Evolutionary conservation across 1,140 invertebrate species (phyloP).

Genomic region (Prorops nasuta): DNA sequence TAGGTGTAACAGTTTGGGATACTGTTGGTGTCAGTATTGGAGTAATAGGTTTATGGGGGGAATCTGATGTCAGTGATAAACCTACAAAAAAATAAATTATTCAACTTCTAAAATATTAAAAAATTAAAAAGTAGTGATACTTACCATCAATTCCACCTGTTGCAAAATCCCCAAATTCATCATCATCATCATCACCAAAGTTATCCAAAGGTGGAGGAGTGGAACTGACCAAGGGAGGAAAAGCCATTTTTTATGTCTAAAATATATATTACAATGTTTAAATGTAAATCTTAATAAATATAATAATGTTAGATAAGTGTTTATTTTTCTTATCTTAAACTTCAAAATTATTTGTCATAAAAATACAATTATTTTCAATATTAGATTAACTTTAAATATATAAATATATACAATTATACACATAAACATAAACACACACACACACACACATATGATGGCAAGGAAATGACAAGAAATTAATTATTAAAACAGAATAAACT

Average conservation of each 20-base stretch:
- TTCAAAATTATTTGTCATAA: too few relatives aligned
- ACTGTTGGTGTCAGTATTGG: constrained; percentile 39
- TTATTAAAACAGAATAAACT: too few relatives aligned
- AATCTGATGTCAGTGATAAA: constrained; percentile 54
- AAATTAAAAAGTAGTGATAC: constrained; percentile 14
- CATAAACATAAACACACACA: too few relatives aligned
- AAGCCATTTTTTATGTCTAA: constrained; percentile 43
- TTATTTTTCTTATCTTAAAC: too few relatives aligned
- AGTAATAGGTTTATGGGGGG: constrained; percentile 43
- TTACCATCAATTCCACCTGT: constrained; percentile 54
- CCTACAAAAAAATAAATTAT: constrained; percentile 31
- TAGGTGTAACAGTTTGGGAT: constrained; percentile 38
- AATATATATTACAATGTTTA: too few relatives aligned
- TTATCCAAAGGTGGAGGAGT: constrained; percentile 64
- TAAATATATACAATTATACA: too few relatives aligned
- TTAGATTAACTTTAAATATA: too few relatives aligned
- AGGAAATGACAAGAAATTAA: too few relatives aligned
- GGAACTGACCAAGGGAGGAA: constrained; percentile 64
- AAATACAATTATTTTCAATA: too few relatives aligned
- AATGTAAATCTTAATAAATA: too few relatives aligned
- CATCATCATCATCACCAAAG: constrained; percentile 61
- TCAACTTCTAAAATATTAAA: neutral
- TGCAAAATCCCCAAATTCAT: constrained; percentile 64
- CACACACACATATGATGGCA: too few relatives aligned
- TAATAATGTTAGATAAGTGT: too few relatives aligned